These are phyloP conservation scores for Oxygymnocypris stewartii DNA, from an alignment of 2,113 vertebrate genomes.

Conservation along the genomic window DNA sequence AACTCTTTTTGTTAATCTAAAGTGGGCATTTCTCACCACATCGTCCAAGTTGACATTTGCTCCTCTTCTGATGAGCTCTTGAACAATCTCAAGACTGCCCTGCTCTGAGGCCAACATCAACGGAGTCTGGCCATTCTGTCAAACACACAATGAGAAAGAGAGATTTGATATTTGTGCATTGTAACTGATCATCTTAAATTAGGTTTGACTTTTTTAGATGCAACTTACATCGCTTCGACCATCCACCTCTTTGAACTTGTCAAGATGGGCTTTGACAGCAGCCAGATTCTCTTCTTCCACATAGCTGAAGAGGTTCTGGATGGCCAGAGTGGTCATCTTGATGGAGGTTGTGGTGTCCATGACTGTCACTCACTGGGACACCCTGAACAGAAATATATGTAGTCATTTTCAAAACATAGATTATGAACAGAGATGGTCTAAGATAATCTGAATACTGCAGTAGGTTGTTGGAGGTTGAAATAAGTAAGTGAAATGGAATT, in stretches of 20 bases:
- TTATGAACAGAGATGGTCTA: not conserved
- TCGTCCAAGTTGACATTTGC: conserved; percentile 97
- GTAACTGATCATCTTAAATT: not conserved
- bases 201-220: not conserved
- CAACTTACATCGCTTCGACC: conserved; percentile 91
- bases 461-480: not conserved
- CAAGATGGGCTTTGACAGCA: conserved; percentile 87
- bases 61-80: conserved; percentile 91
- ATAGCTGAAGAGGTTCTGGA: conserved; percentile 92
- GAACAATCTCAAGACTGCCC: conserved; percentile 93
- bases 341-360: conserved; percentile 78
- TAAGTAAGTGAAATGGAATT: not conserved
- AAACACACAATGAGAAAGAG: not conserved
- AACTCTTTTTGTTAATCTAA: not conserved
- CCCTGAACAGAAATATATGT: conserved; percentile 31
- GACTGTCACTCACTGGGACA: conserved; percentile 40
- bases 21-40: conserved; percentile 74
- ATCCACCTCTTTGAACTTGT: conserved; percentile 96
- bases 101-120: conserved; percentile 96
- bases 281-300: conserved; percentile 96
- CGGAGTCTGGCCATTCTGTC: conserved; percentile 93
- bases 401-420: not conserved
- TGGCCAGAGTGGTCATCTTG: conserved; percentile 92
- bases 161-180: not conserved
- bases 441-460: not conserved